phyloP scores from a whole-genome alignment of 2,797 vertebrate genomes.

The Bucorvus abyssinicus region DNA sequence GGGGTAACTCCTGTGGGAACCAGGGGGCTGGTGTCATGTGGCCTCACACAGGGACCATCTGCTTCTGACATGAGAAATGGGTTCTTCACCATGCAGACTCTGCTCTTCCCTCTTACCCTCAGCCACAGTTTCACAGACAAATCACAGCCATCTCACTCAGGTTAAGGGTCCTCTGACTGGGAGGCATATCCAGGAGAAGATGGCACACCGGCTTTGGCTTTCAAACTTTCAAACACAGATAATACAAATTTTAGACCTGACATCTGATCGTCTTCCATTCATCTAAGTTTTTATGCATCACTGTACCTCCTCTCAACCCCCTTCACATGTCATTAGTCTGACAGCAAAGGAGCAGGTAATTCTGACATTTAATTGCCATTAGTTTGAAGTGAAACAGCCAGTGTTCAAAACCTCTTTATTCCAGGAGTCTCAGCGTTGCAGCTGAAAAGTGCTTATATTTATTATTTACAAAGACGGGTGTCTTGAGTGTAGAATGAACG shows the following conservation, averaged over 20 bases:
- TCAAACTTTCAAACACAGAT: not conserved
- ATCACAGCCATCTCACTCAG: not conserved
- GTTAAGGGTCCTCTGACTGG: not conserved
- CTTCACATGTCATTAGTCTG: not conserved
- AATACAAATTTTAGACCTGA: not conserved
- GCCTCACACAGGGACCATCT: not conserved
- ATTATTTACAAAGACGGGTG: not conserved
- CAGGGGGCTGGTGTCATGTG: not conserved
- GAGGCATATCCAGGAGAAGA: not conserved
- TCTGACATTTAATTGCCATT: not conserved
- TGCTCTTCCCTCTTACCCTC: not conserved
- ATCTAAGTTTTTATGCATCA: not conserved
- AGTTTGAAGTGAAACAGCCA: not conserved
- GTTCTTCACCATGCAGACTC: not conserved
- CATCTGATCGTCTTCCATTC: not conserved
- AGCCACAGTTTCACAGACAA: not conserved
- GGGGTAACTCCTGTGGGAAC: not conserved
- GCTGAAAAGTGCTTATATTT: not conserved
- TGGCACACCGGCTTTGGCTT: not conserved
- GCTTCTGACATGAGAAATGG: not conserved
- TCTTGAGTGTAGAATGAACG: not conserved
- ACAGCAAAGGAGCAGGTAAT: not conserved
- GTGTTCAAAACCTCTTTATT: not conserved
- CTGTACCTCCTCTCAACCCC: not conserved
- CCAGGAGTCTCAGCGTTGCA: not conserved